These are phyloP conservation scores for Motacilla alba DNA, from an alignment of 2,113 vertebrate genomes.

Conservation along the genomic window DNA sequence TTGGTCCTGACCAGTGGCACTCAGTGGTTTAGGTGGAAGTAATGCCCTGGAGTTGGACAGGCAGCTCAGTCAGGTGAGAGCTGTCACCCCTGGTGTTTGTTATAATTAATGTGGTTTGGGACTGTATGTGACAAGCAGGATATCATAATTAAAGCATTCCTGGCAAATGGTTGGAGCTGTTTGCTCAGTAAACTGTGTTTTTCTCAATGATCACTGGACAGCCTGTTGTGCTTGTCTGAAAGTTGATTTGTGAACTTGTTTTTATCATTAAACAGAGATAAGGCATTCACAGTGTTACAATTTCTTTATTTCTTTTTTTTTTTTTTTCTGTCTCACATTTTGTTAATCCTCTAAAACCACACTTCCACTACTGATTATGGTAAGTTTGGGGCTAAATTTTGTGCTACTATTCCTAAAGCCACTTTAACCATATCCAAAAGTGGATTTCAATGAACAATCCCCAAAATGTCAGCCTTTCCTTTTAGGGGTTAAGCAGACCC, in stretches of 20 bases:
- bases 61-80: background rate
- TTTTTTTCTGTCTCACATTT: background rate
- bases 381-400: background rate
- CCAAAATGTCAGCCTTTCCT: background rate
- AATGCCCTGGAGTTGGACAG: background rate
- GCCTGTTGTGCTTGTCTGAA: background rate
- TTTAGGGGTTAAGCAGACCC: background rate
- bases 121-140: background rate
- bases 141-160: background rate
- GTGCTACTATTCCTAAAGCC: background rate
- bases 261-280: background rate
- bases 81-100: background rate
- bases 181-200: background rate
- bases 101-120: background rate
- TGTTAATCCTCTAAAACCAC: background rate
- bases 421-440: background rate
- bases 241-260: background rate
- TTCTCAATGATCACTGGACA: background rate
- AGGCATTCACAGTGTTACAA: background rate
- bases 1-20: background rate
- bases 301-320: background rate
- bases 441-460: background rate
- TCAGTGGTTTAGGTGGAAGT: background rate
- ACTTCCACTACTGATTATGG: background rate
- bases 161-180: background rate